These are phyloP conservation scores for Columba livia DNA, from an alignment of 2,113 vertebrate species.

Conservation along the genomic window DNA sequence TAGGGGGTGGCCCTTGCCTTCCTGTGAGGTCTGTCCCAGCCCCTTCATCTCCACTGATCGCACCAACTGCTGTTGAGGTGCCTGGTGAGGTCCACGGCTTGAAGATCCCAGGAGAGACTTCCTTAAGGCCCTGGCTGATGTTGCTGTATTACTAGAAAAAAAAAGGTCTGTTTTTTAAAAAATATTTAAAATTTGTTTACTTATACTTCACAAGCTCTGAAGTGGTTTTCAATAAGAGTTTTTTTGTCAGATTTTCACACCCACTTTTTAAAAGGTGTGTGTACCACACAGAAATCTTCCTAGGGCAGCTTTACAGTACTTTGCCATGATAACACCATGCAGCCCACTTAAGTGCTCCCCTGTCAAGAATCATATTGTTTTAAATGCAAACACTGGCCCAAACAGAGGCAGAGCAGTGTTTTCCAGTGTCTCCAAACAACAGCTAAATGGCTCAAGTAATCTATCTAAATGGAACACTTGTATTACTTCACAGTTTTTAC, in stretches of 20 bases:
- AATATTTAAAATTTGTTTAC: not conserved
- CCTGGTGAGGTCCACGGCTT: not conserved
- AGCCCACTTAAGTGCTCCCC: not conserved
- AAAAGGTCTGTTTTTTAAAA: not conserved
- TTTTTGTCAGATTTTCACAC: not conserved
- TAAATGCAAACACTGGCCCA: not conserved
- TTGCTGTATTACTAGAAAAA: not conserved
- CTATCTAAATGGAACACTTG: not conserved
- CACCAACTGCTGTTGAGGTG: not conserved
- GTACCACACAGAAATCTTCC: not conserved
- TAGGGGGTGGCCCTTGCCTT: rapidly evolving
- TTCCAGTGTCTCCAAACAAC: not conserved
- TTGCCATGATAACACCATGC: not conserved
- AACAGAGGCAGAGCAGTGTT: not conserved
- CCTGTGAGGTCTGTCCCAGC: not conserved
- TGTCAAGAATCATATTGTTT: not conserved
- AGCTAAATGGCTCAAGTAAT: not conserved
- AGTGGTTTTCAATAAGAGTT: not conserved
- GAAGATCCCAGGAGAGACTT: not conserved
- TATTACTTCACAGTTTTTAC: not conserved
- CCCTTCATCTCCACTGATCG: not conserved
- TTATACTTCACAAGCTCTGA: not conserved
- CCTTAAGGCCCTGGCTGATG: not conserved
- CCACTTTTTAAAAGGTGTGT: not conserved
- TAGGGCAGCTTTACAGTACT: not conserved